Percentiles rank a stretch among this genome's conserved stretches.
Evolutionary conservation across 1,140 invertebrate species (phyloP).

Genomic region (Pseudomyrmex flavicornis): DNA sequence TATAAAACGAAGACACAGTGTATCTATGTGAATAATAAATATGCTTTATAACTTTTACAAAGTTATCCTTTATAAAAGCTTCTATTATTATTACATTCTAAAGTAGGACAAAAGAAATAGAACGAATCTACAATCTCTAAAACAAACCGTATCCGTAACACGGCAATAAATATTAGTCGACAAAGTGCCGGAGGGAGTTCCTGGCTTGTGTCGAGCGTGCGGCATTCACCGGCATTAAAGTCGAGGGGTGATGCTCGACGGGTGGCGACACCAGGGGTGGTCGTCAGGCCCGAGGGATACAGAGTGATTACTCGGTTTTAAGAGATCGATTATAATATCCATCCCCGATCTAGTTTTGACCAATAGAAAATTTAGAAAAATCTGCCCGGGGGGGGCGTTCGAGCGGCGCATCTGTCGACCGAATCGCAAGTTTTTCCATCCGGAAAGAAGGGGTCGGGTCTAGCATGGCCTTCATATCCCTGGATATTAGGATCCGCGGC

Average conservation of each 20-base stretch:
- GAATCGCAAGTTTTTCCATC: conserved; percentile 15
- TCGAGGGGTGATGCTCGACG: conserved; percentile 43
- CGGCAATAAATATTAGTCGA: conserved; percentile 53
- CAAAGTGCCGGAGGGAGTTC: conserved; percentile 52
- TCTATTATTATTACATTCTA: background rate
- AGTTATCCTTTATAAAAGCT: conserved; percentile 3
- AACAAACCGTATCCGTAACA: conserved; percentile 51
- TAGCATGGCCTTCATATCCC: background rate
- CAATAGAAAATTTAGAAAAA: conserved; percentile 74
- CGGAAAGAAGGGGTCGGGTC: background rate
- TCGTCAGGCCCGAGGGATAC: conserved; percentile 60
- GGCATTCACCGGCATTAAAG: conserved; percentile 19
- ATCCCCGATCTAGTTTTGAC: conserved; percentile 73
- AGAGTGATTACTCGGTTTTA: conserved; percentile 78
- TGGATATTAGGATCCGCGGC: background rate
- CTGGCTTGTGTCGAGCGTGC: conserved; percentile 35
- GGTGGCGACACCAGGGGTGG: conserved; percentile 60
- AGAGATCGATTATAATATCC: conserved; percentile 82
- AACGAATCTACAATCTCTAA: conserved; percentile 34
- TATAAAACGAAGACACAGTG: background rate
- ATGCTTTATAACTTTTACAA: conserved; percentile 10
- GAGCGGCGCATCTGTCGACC: conserved; percentile 66
- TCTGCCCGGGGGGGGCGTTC: conserved; percentile 25
- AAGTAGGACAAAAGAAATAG: conserved; percentile 22
- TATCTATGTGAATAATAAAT: too few species aligned